Evolutionary conservation across 2,888 invertebrate species (phyloP).

Genomic region (Papilio demoleus): DNA sequence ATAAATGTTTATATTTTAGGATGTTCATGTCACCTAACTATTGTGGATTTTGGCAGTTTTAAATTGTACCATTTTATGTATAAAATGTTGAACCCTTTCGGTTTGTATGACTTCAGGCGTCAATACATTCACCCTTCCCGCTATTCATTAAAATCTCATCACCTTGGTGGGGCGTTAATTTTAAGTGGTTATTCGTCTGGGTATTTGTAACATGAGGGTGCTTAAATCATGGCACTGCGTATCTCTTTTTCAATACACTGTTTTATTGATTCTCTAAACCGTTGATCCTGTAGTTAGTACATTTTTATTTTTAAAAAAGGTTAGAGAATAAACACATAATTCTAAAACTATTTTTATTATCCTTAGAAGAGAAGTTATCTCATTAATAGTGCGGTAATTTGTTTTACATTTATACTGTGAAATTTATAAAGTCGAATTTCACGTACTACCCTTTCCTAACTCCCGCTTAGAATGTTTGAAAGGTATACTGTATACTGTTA

Average conservation of each 20-base stretch:
- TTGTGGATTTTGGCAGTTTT: not conserved
- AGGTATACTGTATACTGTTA: too few species aligned
- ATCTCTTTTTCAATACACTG: not conserved
- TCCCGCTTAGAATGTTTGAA: too few species aligned
- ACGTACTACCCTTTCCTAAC: too few species aligned
- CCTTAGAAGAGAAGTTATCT: too few species aligned
- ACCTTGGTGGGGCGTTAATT: slow-evolving; percentile 8
- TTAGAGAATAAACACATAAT: too few species aligned
- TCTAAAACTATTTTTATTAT: too few species aligned
- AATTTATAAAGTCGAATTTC: too few species aligned
- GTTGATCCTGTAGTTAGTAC: too few species aligned
- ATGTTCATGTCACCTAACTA: not conserved
- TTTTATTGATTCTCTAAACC: too few species aligned
- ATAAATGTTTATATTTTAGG: slow-evolving; percentile 20
- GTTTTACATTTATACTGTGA: too few species aligned
- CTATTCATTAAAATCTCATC: slow-evolving; percentile 11
- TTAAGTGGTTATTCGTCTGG: slow-evolving; percentile 14
- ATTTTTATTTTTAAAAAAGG: too few species aligned
- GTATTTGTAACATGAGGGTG: slow-evolving; percentile 1
- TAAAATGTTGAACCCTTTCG: slow-evolving; percentile 1
- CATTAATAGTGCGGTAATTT: too few species aligned
- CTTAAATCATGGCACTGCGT: not conserved
- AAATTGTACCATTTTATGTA: not conserved
- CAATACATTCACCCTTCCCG: not conserved
- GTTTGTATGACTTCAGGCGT: not conserved